Evolutionary conservation across 2,113 vertebrate species (phyloP).

Genomic region (Sinocyclocheilus grahami): DNA sequence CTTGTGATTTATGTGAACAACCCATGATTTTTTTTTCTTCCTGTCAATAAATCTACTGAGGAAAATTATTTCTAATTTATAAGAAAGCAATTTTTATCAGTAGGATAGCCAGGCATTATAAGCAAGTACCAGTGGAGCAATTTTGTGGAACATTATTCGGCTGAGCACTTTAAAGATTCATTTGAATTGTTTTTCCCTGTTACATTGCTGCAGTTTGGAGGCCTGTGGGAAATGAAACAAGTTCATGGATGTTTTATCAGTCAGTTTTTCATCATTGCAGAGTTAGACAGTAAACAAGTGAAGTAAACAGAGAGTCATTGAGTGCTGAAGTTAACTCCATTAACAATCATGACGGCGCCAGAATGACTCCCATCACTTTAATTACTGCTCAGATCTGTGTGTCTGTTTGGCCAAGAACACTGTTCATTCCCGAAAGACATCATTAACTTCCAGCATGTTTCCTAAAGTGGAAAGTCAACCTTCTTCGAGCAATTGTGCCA

Average conservation of each 20-base stretch:
- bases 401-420: not conserved
- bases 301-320: not conserved
- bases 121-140: not conserved
- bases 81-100: not conserved
- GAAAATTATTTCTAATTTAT: not conserved
- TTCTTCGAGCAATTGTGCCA: not conserved
- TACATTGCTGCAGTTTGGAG: not conserved
- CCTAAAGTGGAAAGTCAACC: not conserved
- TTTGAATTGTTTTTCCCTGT: not conserved
- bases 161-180: not conserved
- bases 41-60: not conserved
- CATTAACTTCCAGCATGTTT: not conserved
- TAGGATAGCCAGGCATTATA: not conserved
- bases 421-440: conserved; percentile 1
- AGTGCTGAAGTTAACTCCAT: not conserved
- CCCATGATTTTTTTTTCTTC: too few species aligned
- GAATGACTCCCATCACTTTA: not conserved
- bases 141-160: not conserved
- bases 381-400: not conserved
- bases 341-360: not conserved
- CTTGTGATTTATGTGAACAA: not conserved
- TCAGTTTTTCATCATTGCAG: not conserved
- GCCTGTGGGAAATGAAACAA: not conserved
- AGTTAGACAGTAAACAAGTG: not conserved
- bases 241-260: not conserved